A percentile compares a stretch with the other conserved stretches of the same genome.
These are phyloP conservation scores for Cyprinella venusta DNA, from an alignment of 2,797 vertebrate species.

Conservation along the genomic window DNA sequence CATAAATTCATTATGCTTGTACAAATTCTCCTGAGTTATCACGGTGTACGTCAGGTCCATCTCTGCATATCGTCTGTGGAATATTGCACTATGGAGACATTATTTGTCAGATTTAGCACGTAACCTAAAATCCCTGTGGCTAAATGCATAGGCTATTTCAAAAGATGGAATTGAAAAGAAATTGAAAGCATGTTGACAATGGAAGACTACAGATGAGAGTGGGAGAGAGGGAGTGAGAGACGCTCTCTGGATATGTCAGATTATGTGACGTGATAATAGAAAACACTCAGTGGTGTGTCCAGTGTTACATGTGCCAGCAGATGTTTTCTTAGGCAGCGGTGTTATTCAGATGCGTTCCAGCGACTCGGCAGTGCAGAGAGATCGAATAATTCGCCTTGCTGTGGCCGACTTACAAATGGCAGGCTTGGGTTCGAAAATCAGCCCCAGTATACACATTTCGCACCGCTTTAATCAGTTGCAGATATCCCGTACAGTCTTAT, in stretches of 20 bases:
- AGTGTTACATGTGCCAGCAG: slow-evolving; percentile 50
- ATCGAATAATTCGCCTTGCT: slow-evolving; percentile 52
- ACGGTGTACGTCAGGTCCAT: slow-evolving; percentile 32
- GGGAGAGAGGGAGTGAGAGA: slow-evolving; percentile 52
- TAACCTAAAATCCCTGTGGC: slow-evolving; percentile 61
- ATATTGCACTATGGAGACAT: slow-evolving; percentile 61
- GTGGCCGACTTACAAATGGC: slow-evolving; percentile 34
- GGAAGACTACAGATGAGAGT: slow-evolving; percentile 45
- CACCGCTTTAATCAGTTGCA: slow-evolving; percentile 46
- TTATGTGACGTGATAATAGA: slow-evolving; percentile 68
- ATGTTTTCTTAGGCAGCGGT: slow-evolving; percentile 47
- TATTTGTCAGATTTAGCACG: slow-evolving; percentile 66
- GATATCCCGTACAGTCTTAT: slow-evolving; percentile 57
- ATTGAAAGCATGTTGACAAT: slow-evolving; percentile 65
- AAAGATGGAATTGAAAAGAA: slow-evolving; percentile 56
- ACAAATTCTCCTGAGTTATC: slow-evolving; percentile 54
- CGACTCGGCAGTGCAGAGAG: slow-evolving; percentile 39
- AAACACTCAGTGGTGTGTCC: slow-evolving; percentile 67
- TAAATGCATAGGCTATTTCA: slow-evolving; percentile 58
- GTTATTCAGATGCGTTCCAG: slow-evolving; percentile 43
- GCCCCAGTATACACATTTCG: slow-evolving; percentile 23
- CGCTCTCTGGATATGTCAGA: slow-evolving; percentile 65
- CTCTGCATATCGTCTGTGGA: slow-evolving; percentile 41
- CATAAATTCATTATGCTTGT: slow-evolving; percentile 57
- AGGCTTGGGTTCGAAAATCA: slow-evolving; percentile 25